Conservation (phyloP, 2,113 vertebrate species). For the Cynocephalus volans region DNA sequence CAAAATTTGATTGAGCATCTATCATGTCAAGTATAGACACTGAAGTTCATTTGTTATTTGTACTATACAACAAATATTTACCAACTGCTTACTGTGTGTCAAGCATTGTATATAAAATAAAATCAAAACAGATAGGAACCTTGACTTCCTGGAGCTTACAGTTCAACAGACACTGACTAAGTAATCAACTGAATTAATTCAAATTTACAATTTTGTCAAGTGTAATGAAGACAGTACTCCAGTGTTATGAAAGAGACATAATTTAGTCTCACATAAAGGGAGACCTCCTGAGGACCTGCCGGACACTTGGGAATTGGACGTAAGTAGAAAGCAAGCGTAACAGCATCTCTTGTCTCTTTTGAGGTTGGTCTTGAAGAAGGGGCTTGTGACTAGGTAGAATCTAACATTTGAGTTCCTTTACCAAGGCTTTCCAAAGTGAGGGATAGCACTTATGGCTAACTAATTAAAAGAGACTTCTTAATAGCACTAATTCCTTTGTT, state of each 20-base stretch:
- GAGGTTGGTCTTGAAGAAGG: neutral
- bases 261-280: neutral
- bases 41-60: neutral
- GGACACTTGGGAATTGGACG: neutral
- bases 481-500: neutral
- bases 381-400: neutral
- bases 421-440: neutral
- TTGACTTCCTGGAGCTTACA: neutral
- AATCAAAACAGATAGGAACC: neutral
- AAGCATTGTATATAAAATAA: neutral
- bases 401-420: neutral
- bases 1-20: neutral
- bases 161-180: neutral
- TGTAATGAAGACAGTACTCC: neutral
- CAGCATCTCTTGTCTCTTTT: neutral
- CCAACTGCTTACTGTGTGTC: neutral
- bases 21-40: neutral
- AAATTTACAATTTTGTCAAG: neutral
- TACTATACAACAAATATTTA: neutral
- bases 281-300: neutral
- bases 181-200: neutral
- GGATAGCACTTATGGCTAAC: neutral
- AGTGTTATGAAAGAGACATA: neutral
- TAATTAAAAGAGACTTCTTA: neutral
- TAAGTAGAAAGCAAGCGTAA: neutral